Conservation (phyloP, 2,797 vertebrate genomes). For the Choloepus didactylus region DNA sequence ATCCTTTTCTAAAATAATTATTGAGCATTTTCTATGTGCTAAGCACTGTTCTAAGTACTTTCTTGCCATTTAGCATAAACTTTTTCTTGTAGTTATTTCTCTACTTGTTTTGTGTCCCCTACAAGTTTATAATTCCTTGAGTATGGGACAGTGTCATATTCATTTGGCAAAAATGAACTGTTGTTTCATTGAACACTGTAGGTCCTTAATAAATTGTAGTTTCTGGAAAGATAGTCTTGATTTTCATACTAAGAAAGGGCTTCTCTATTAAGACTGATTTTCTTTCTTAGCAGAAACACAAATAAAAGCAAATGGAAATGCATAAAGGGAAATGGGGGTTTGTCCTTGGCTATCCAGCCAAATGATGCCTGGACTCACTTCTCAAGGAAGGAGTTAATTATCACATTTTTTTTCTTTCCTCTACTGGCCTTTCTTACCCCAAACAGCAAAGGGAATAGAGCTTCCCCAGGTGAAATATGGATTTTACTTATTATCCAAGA, state of each 20-base stretch:
- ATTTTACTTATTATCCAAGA: background rate
- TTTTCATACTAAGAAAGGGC: background rate
- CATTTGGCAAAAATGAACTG: background rate
- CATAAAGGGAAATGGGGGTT: background rate
- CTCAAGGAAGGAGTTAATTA: background rate
- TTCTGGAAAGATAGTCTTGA: background rate
- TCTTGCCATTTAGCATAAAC: background rate
- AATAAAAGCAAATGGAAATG: constrained; percentile 2
- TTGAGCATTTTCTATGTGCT: background rate
- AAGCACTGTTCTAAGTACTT: background rate
- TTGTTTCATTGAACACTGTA: background rate
- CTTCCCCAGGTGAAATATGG: background rate
- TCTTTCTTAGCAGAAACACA: background rate
- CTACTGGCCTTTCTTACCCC: background rate
- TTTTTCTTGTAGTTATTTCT: background rate
- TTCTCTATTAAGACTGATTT: background rate
- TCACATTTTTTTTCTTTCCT: background rate
- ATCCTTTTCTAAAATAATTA: background rate
- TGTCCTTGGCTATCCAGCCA: background rate
- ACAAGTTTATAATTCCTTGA: background rate
- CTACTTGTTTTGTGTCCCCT: background rate
- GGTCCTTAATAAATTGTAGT: constrained; percentile 27
- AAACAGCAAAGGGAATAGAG: background rate
- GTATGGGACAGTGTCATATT: background rate
- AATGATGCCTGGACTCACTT: background rate